Evolutionary conservation across 2,797 vertebrate species (phyloP), one percentile per base, ranked within the genome.

Genomic region (Iguana delicatissima): DNA sequence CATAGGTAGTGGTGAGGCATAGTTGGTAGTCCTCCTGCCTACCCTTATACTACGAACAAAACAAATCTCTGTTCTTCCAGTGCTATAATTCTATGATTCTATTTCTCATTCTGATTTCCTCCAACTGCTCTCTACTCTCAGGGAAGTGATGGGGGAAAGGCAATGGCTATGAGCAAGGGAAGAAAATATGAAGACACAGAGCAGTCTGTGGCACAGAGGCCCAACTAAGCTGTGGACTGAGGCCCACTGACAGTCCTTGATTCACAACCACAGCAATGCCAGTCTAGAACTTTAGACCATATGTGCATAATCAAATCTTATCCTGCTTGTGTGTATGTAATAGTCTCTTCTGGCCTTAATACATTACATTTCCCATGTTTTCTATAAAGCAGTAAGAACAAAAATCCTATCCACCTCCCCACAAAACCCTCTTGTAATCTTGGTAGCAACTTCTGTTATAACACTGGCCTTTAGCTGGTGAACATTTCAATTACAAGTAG

Each of bases 401-500:
- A 91, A 93, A 82, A 10, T 42, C 20, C 6, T 24, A 10, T 6
- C 14, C 6, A 59, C 24, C 10, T 6, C 8, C 52, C 57, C 57
- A 1, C 14, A 5, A 16, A 24, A 57, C 1, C 29, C 2, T 57
- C 84, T 46, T 57, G 55, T 38, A 89, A 50, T 80, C 89, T 90
- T n/a, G 67, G 35, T 35, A 55, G 55, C 22, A 82, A 62, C 13
- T 1, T 77, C 80, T 64, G 67, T 62, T 72, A 52, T 80, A 38
- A 59, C 52, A 62, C 62, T 79, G 50, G 90, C 87, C 87, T n/a
- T 52, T 82, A 38, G 89, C 88, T 95, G 83, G 46, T 91, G 91
- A 95, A 52, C 24, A 76, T 92, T 94, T 87, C 92, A 92, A 87
- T 92, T 88, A 94, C 88, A 87, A 91, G 72, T 94, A 89, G 72